phyloP scores from a whole-genome alignment of 2,113 vertebrate genomes.

The Cryptotis parvus region DNA sequence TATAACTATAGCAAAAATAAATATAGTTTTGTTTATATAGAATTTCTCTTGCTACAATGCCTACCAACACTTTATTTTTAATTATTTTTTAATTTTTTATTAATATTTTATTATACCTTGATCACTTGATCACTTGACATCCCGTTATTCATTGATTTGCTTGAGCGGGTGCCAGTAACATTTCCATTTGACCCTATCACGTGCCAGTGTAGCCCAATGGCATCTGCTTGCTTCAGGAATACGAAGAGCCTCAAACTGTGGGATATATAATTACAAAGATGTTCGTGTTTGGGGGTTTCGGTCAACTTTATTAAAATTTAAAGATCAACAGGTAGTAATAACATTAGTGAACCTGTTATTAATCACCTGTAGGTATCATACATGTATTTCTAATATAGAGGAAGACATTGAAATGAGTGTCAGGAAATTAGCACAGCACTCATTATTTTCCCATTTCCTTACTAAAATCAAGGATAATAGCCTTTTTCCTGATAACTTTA shows the following conservation, averaged over 20 bases:
- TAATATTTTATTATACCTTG: no score
- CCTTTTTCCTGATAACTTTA: not conserved
- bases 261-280: no score
- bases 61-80: not conserved
- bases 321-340: not conserved
- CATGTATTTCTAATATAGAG: slow-evolving; percentile 10
- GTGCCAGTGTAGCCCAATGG: no score
- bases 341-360: not conserved
- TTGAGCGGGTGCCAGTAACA: no score
- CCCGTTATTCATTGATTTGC: no score
- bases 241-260: no score
- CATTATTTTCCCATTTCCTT: slow-evolving; percentile 14
- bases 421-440: not conserved
- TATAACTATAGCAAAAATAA: slow-evolving; percentile 17
- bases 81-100: no score
- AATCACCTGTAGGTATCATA: not conserved
- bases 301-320: slow-evolving; percentile 14
- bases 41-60: not conserved
- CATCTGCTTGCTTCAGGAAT: no score
- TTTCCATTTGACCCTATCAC: no score
- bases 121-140: no score
- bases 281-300: no score
- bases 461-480: not conserved
- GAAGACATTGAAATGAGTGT: not conserved
- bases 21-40: not conserved